Conservation (phyloP, 2,888 invertebrate species). For the Drosophila fungiperda region DNA sequence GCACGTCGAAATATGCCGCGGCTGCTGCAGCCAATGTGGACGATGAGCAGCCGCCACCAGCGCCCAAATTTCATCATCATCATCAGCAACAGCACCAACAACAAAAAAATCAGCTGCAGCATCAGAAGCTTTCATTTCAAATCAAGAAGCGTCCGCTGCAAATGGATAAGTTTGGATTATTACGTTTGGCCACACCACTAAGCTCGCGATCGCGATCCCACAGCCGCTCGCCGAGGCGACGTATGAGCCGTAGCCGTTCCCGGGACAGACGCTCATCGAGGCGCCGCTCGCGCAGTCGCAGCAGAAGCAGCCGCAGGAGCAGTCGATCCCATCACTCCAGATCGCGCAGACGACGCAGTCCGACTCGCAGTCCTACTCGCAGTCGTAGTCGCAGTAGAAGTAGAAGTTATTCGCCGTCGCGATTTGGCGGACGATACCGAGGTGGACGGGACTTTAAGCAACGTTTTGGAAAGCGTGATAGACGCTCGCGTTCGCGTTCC, state of each 20-base stretch:
- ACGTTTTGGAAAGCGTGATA: constrained; percentile 34
- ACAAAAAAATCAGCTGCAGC: constrained; percentile 18
- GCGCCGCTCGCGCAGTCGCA: constrained; percentile 44
- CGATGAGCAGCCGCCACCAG: constrained; percentile 42
- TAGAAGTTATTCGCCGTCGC: constrained; percentile 31
- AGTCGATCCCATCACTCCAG: constrained; percentile 42
- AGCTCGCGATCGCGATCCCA: constrained; percentile 75
- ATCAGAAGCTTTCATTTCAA: constrained; percentile 81
- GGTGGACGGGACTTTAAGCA: constrained; percentile 36
- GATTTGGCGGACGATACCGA: constrained; percentile 39
- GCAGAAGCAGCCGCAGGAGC: constrained; percentile 43
- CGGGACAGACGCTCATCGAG: constrained; percentile 35
- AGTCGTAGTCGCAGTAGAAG: constrained; percentile 43
- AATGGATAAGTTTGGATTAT: constrained; percentile 90
- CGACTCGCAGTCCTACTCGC: constrained; percentile 33
- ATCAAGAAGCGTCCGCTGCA: constrained; percentile 84
- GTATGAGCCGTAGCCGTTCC: constrained; percentile 40
- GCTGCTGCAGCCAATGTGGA: constrained; percentile 14
- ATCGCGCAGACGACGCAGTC: constrained; percentile 39
- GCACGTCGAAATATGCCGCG: constrained; percentile 67
- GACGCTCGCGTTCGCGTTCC: constrained; percentile 60
- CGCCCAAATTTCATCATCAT: constrained; percentile 39
- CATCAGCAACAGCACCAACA: constrained; percentile 13
- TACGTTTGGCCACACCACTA: constrained; percentile 88
- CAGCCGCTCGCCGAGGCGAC: constrained; percentile 48